Conservation (phyloP, 92 coral and sea anemone species). For the Umimayanthus chanpuru region DNA sequence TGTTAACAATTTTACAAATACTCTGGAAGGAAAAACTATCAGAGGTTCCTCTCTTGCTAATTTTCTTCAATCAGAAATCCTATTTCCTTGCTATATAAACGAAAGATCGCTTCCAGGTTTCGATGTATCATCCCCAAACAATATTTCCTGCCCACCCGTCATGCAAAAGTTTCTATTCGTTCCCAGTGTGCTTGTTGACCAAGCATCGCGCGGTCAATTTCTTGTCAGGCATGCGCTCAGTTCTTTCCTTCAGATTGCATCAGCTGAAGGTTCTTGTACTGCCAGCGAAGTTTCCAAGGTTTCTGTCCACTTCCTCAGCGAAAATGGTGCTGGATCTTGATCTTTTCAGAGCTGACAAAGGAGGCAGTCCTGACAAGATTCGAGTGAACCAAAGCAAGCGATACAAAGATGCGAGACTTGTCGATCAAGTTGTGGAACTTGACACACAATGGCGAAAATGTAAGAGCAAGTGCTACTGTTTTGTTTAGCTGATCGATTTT, state of each 20-base stretch:
- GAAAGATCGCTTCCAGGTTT: too few relatives aligned
- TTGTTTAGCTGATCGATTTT: neutral
- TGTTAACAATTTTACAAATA: neutral
- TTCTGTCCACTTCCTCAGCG: slow-evolving; percentile 60
- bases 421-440: slow-evolving; percentile 90
- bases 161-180: neutral
- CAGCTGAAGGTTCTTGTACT: slow-evolving; percentile 74
- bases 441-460: slow-evolving; percentile 98
- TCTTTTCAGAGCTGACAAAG: slow-evolving; percentile 88
- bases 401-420: slow-evolving; percentile 90
- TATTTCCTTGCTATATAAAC: too few relatives aligned
- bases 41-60: too few relatives aligned
- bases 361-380: slow-evolving; percentile 96
- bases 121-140: too few relatives aligned
- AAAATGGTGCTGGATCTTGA: slow-evolving; percentile 98
- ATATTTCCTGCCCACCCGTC: neutral
- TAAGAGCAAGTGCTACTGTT: slow-evolving; percentile 39
- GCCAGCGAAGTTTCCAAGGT: slow-evolving; percentile 54
- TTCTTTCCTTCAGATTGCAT: slow-evolving; percentile 76
- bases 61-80: too few relatives aligned
- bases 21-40: neutral
- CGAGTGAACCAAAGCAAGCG: slow-evolving; percentile 99
- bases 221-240: slow-evolving; percentile 66
- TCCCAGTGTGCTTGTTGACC: neutral
- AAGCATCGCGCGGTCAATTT: slow-evolving; percentile 41